Percentiles rank a stretch among this genome's conserved stretches.
These are phyloP conservation scores for Halichoerus grypus DNA, from an alignment of 2,113 vertebrate genomes.

Conservation along the genomic window DNA sequence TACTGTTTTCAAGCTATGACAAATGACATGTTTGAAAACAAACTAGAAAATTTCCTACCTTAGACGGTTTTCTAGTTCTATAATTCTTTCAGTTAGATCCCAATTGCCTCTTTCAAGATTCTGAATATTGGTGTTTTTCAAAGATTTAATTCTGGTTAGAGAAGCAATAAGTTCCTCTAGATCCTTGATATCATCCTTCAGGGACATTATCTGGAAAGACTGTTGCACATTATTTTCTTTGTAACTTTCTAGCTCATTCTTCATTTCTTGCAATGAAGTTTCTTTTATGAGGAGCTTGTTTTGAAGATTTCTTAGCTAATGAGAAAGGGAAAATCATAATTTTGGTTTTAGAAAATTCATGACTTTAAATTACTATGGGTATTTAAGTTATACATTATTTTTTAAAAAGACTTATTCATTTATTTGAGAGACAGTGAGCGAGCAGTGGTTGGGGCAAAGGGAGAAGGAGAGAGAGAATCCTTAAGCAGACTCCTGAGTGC, in stretches of 20 bases:
- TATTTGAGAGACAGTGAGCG: background rate
- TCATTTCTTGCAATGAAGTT: constrained; percentile 72
- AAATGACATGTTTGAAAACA: constrained; percentile 34
- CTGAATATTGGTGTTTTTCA: constrained; percentile 75
- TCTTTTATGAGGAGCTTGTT: constrained; percentile 78
- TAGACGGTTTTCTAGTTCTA: constrained; percentile 78
- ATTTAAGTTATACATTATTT: constrained; percentile 34
- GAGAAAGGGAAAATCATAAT: constrained; percentile 44
- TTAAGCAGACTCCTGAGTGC: no score
- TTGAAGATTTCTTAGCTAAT: constrained; percentile 81
- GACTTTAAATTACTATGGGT: background rate
- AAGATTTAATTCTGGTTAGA: constrained; percentile 70
- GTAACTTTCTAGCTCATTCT: constrained; percentile 78
- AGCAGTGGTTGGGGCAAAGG: background rate
- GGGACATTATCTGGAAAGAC: constrained; percentile 73
- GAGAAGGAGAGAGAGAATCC: background rate
- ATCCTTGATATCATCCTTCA: constrained; percentile 75
- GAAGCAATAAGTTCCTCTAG: constrained; percentile 73
- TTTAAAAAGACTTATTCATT: background rate
- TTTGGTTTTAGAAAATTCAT: constrained; percentile 46
- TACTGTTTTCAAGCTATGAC: background rate
- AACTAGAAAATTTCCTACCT: constrained; percentile 74
- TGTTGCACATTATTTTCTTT: constrained; percentile 76
- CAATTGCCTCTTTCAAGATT: constrained; percentile 74
- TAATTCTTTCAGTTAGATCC: constrained; percentile 73